Conservation (phyloP, 2,113 vertebrate species). For the Xerus inauris region DNA sequence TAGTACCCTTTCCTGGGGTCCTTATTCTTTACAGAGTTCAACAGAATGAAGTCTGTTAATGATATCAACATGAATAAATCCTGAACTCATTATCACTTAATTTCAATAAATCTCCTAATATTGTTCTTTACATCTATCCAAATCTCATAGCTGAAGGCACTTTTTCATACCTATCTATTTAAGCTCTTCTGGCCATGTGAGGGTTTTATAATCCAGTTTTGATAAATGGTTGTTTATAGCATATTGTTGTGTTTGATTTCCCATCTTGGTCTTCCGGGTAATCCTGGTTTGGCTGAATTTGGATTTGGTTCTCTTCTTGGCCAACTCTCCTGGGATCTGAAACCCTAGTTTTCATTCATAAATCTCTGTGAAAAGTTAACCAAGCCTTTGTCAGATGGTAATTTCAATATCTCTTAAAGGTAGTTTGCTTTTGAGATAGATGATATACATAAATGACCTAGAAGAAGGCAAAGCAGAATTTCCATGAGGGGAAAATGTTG, state of each 20-base stretch:
- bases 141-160: background rate
- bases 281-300: background rate
- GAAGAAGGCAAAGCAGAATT: background rate
- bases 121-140: background rate
- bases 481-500: background rate
- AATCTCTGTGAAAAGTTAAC: background rate
- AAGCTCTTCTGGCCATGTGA: background rate
- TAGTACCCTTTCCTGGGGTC: background rate
- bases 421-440: background rate
- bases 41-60: background rate
- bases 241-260: background rate
- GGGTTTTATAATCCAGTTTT: background rate
- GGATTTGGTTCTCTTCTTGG: background rate
- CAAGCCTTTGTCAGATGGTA: background rate
- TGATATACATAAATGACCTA: background rate
- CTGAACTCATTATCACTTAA: background rate
- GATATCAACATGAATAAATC: background rate
- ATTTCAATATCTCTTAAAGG: background rate
- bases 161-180: background rate
- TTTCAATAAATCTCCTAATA: background rate
- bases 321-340: background rate
- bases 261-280: background rate
- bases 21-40: background rate
- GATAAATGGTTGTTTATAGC: background rate
- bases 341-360: background rate